A percentile compares a stretch with the other conserved stretches of the same genome.
These are phyloP conservation scores for Reticulitermes speratus DNA, from an alignment of 1,140 invertebrate genomes.

Conservation along the genomic window DNA sequence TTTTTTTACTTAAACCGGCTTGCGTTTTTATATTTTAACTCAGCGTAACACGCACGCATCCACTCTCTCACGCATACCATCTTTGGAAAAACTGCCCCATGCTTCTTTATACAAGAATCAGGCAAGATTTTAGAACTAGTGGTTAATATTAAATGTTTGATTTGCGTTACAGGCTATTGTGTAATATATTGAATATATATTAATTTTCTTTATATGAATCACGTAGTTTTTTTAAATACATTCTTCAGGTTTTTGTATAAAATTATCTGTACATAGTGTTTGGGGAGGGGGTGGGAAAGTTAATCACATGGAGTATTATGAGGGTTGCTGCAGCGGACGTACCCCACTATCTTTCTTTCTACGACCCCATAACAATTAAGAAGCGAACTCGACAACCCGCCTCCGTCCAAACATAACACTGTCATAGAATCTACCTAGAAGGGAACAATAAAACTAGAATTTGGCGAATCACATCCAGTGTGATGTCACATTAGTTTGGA, in stretches of 20 bases:
- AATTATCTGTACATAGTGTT: conserved; percentile 14
- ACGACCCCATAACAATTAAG: neutral
- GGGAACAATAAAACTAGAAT: conserved; percentile 9
- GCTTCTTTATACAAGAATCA: neutral
- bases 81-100: neutral
- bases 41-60: neutral
- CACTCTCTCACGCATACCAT: neutral
- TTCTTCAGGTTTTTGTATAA: conserved; percentile 7
- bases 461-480: neutral
- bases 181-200: neutral
- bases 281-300: neutral
- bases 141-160: neutral
- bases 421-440: neutral
- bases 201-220: neutral
- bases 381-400: neutral
- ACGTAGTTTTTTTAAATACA: conserved; percentile 3
- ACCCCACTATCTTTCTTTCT: neutral
- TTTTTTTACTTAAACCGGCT: neutral
- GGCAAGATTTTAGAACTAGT: conserved; percentile 12
- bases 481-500: neutral
- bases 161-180: neutral
- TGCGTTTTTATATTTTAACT: neutral
- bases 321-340: neutral
- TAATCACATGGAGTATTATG: neutral
- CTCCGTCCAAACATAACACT: neutral